These are phyloP conservation scores for Typhlichthys subterraneus DNA, from an alignment of 2,797 vertebrate genomes.

Conservation along the genomic window DNA sequence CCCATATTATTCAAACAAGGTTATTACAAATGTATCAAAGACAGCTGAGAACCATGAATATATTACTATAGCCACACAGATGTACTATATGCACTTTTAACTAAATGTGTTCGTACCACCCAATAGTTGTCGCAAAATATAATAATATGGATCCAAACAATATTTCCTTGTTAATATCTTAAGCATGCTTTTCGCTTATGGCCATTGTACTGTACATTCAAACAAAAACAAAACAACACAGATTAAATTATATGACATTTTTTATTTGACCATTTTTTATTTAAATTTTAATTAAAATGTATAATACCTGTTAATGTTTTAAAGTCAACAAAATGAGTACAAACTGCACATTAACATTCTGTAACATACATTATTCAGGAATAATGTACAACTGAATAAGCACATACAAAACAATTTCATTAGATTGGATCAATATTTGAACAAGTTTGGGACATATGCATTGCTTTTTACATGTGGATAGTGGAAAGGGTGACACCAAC, in stretches of 20 bases:
- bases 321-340: slow-evolving; percentile 75
- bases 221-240: not conserved
- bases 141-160: too few relatives aligned
- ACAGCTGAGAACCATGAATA: too few relatives aligned
- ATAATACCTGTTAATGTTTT: slow-evolving; percentile 50
- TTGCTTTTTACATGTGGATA: slow-evolving; percentile 44
- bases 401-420: slow-evolving; percentile 52
- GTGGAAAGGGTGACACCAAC: slow-evolving; percentile 43
- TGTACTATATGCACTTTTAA: too few relatives aligned
- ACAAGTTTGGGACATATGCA: slow-evolving; percentile 49
- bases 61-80: too few relatives aligned
- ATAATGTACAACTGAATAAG: slow-evolving; percentile 62
- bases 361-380: slow-evolving; percentile 58
- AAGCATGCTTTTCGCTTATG: not conserved
- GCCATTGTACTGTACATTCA: not conserved
- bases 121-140: too few relatives aligned
- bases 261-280: slow-evolving; percentile 65
- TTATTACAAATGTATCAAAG: too few relatives aligned
- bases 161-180: too few relatives aligned
- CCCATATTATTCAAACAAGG: too few relatives aligned
- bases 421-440: slow-evolving; percentile 53
- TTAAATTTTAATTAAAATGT: slow-evolving; percentile 66
- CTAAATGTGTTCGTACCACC: too few relatives aligned
- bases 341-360: slow-evolving; percentile 75
- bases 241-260: slow-evolving; percentile 38